phyloP scores from a whole-genome alignment of 2,113 vertebrate genomes.

The Chloroceryle aenea region DNA sequence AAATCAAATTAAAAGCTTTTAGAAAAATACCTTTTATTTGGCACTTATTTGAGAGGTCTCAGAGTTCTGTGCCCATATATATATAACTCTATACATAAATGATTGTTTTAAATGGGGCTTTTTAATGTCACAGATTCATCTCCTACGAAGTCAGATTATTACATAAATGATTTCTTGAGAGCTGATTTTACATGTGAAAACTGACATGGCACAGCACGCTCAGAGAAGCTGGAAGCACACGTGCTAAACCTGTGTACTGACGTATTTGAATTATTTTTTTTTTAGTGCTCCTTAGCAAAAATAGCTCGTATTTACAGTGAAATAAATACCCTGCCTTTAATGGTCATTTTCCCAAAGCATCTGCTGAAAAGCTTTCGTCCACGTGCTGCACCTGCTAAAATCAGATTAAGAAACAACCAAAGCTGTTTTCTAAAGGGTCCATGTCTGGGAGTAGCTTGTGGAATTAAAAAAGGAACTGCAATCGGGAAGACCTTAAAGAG shows the following conservation, averaged over 20 bases:
- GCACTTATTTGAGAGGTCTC: neutral
- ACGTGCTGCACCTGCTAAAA: slow-evolving; percentile 60
- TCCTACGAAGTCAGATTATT: slow-evolving; percentile 7
- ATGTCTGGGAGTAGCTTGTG: neutral
- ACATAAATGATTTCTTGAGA: neutral
- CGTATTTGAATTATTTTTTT: neutral
- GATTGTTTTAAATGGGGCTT: neutral
- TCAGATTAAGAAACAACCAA: slow-evolving; percentile 40
- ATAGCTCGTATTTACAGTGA: neutral
- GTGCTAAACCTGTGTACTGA: neutral
- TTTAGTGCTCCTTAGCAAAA: neutral
- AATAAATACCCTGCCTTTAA: slow-evolving; percentile 5
- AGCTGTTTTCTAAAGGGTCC: slow-evolving; percentile 26
- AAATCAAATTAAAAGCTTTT: neutral
- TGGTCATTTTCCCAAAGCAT: slow-evolving; percentile 41
- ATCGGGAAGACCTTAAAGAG: neutral
- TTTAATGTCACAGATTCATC: neutral
- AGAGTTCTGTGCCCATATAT: neutral
- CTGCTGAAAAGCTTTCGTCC: slow-evolving; percentile 54
- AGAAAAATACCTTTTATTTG: neutral
- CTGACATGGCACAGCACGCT: neutral
- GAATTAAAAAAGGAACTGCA: neutral
- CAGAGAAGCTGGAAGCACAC: neutral
- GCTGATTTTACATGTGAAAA: neutral
- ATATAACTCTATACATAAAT: neutral